Evolutionary conservation across 2,888 invertebrate genomes (phyloP).

Genomic region (Harpalus rufipes): DNA sequence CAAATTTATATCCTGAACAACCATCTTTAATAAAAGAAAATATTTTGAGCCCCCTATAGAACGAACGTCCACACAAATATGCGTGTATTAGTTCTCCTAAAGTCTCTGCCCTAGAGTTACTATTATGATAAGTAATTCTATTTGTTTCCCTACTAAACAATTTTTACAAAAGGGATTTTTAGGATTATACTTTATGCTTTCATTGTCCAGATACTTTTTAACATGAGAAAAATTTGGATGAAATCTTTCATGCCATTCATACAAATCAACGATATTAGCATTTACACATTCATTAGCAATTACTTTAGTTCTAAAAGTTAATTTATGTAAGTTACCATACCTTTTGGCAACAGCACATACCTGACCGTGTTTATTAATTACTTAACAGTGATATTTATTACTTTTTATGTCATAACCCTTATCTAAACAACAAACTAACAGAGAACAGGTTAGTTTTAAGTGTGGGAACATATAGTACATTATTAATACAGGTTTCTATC

Average conservation of each 20-base stretch:
- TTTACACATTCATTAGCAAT: no score
- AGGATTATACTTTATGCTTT: no score
- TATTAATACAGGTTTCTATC: no score
- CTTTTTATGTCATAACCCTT: no score
- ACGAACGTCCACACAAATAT: slow-evolving; percentile 15
- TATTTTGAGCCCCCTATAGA: slow-evolving; percentile 69
- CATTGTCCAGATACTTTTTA: background rate
- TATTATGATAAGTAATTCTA: slow-evolving; percentile 62
- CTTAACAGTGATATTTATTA: no score
- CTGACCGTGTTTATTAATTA: no score
- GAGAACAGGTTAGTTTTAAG: no score
- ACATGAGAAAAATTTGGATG: background rate
- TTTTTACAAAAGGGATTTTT: slow-evolving; percentile 68
- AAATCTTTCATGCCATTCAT: background rate
- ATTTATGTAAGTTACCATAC: no score
- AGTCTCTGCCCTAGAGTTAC: slow-evolving; percentile 67
- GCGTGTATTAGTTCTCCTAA: slow-evolving; percentile 69
- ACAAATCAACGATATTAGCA: background rate
- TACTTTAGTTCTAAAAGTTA: no score
- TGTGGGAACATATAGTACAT: no score
- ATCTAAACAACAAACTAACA: no score
- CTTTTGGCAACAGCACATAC: no score
- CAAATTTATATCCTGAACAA: slow-evolving; percentile 69
- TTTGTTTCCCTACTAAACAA: slow-evolving; percentile 69
- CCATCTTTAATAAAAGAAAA: slow-evolving; percentile 71